A percentile compares a stretch with the other conserved stretches of the same genome.
These are phyloP conservation scores for Triplophysa dalaica DNA, from an alignment of 2,113 vertebrate genomes.

Conservation along the genomic window DNA sequence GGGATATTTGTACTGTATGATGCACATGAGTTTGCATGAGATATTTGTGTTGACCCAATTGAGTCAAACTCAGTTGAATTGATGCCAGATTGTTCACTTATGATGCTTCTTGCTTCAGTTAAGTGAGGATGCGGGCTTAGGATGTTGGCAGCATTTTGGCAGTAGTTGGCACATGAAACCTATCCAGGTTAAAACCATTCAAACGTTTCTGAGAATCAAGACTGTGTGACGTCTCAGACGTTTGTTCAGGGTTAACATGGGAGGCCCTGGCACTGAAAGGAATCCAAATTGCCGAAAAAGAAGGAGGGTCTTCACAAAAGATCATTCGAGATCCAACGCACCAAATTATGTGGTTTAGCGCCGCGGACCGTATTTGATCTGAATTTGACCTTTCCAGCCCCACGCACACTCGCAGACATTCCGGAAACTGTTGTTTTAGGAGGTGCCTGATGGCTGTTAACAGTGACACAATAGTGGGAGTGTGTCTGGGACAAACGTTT, in stretches of 20 bases:
- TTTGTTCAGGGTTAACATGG: slow-evolving; percentile 59
- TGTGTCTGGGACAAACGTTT: slow-evolving; percentile 47
- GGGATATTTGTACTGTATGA: too few species aligned
- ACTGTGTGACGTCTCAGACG: slow-evolving; percentile 57
- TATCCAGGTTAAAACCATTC: background rate
- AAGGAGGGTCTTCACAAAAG: slow-evolving; percentile 44
- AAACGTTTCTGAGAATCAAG: slow-evolving; percentile 51
- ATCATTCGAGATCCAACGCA: slow-evolving; percentile 19
- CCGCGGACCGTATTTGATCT: background rate
- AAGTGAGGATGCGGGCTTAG: too few species aligned
- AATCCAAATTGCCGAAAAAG: slow-evolving; percentile 49
- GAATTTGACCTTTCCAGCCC: slow-evolving; percentile 23
- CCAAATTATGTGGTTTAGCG: slow-evolving; percentile 46
- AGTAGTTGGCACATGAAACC: background rate
- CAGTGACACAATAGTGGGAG: slow-evolving; percentile 62
- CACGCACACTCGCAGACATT: slow-evolving; percentile 39
- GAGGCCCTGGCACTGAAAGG: slow-evolving; percentile 49
- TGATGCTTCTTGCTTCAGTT: too few species aligned
- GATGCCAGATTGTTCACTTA: too few species aligned
- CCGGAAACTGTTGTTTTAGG: slow-evolving; percentile 59
- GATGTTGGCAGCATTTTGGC: too few species aligned
- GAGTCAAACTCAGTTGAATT: too few species aligned
- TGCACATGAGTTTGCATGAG: too few species aligned
- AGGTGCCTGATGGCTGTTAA: slow-evolving; percentile 56
- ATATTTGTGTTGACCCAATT: too few species aligned